Conservation (phyloP, 2,113 vertebrate genomes). For the Scomber japonicus region DNA sequence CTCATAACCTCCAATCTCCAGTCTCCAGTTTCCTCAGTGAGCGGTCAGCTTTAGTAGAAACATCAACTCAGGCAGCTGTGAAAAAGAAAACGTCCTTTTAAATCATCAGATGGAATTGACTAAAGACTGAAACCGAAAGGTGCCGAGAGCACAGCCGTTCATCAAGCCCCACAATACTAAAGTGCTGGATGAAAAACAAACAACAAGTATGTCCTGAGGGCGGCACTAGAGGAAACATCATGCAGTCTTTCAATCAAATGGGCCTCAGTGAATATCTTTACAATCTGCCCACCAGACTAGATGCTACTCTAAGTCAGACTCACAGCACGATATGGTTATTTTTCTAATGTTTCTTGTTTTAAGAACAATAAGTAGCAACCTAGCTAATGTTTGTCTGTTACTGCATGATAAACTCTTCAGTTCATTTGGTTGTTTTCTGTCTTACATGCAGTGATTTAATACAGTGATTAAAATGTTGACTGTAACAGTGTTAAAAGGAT, state of each 20-base stretch:
- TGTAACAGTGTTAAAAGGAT: too few relatives aligned
- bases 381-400: too few relatives aligned
- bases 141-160: neutral
- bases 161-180: neutral
- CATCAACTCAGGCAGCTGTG: neutral
- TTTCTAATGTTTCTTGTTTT: too few relatives aligned
- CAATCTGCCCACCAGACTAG: neutral
- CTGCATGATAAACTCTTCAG: too few relatives aligned
- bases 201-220: neutral
- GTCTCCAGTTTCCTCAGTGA: neutral
- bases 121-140: neutral
- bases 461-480: too few relatives aligned
- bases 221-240: neutral
- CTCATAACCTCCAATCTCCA: neutral
- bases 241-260: conserved; percentile 4
- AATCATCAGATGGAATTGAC: conserved; percentile 9
- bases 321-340: too few relatives aligned
- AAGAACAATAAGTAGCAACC: too few relatives aligned
- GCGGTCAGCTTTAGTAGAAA: conserved; percentile 16
- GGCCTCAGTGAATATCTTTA: neutral
- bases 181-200: conserved; percentile 1
- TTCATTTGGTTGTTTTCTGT: too few relatives aligned
- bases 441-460: too few relatives aligned
- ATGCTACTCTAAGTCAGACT: too few relatives aligned
- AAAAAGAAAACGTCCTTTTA: conserved; percentile 16